Base-by-base conservation (phyloP, 2,888 invertebrate species). In the Amiota communis region DNA sequence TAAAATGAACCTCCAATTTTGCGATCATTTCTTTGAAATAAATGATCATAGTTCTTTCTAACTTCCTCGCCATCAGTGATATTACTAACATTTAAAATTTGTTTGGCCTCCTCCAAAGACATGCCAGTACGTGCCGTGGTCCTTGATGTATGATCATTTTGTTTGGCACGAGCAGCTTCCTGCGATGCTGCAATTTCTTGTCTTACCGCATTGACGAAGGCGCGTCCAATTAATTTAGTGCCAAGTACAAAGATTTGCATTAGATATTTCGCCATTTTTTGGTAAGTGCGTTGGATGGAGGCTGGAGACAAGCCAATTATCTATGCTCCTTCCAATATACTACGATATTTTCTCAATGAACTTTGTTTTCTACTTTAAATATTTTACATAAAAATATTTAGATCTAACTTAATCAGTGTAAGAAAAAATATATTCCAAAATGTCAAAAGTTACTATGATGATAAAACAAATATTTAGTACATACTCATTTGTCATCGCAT, bases 1-100 rank as follows among this genome's bases (percentile, higher is more conserved):
- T 99, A 99, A 87, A 99, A 96, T 0, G 98, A 97, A 13, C 99
- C 98, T 61, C 98, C 98, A 90, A 95, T 95, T 0, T 93, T 84
- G 89, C 97, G 97, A 72, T 98, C 98, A 87, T 99, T 99, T 0
- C 93, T 93, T 74, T 92, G 91, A 91, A 98, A 98, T 56, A 99
- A 91, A 86, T 95, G 95, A 71, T 97, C 94, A 88, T 94, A 99
- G 74, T 93, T 94, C 82, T 93, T 93, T 73, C 93, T 91, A 11
- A 96, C 88, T 86, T 94, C 93, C 77, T 95, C 94, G 11, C 92
- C 89, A 57, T 94, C 93, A 78, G 94, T 86, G 1, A 88, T 68
- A 81, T 94, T 92, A 6, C 92, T 92, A 71, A 97, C 89, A 90
- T 99, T 97, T 20, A 99, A 92, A 81, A 99, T 98, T 90, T 97